Conservation (phyloP, 2,797 vertebrate species). For the Squalus acanthias region DNA sequence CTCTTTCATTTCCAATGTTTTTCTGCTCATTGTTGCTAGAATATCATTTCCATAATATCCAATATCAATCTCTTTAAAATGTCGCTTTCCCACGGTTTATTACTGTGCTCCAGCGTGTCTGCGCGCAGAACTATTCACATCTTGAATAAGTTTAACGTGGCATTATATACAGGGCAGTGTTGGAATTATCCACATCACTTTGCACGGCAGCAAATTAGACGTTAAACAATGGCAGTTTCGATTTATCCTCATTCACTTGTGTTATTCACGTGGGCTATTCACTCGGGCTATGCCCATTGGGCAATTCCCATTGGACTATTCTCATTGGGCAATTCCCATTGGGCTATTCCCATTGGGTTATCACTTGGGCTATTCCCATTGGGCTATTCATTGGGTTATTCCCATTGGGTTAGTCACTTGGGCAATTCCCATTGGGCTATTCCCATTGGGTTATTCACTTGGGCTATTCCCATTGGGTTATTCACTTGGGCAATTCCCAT, state of each 20-base stretch:
- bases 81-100: slow-evolving; percentile 22
- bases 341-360: no score
- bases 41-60: slow-evolving; percentile 25
- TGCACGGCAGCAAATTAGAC: not conserved
- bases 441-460: no score
- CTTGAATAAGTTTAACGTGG: slow-evolving; percentile 32
- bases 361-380: no score
- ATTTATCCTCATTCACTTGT: not conserved
- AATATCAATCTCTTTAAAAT: slow-evolving; percentile 9
- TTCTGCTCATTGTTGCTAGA: not conserved
- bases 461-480: not conserved
- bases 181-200: not conserved
- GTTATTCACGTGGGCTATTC: not conserved
- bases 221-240: not conserved
- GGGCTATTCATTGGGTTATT: no score
- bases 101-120: slow-evolving; percentile 16
- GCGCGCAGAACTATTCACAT: not conserved
- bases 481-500: not conserved
- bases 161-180: not conserved
- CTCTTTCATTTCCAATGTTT: not conserved
- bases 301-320: no score
- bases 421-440: no score
- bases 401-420: not conserved
- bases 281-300: no score
- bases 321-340: no score